Conservation (phyloP, 2,888 invertebrate genomes). For the Leistus spinibarbis region DNA sequence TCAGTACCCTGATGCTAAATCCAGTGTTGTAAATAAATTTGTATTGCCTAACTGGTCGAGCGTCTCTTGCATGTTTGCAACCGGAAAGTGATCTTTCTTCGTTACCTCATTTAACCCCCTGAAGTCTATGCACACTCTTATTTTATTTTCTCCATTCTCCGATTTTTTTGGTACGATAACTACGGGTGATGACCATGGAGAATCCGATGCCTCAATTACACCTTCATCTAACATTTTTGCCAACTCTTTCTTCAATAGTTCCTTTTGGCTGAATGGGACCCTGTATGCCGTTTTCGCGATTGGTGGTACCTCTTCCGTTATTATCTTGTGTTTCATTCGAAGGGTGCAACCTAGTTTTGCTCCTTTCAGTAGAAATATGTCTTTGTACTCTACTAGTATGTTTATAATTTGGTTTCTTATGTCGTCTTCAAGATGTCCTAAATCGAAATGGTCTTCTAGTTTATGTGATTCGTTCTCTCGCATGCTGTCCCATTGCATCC, state of each 20-base stretch:
- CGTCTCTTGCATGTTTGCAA: slow-evolving; percentile 49
- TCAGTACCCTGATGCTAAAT: too few relatives aligned
- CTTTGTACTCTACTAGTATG: too few relatives aligned
- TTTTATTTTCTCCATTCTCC: slow-evolving; percentile 40
- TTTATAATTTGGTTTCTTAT: too few relatives aligned
- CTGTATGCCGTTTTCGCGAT: slow-evolving; percentile 40
- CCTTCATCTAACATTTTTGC: slow-evolving; percentile 45
- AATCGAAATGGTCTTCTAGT: too few relatives aligned
- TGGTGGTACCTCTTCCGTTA: slow-evolving; percentile 13
- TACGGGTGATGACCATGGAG: slow-evolving; percentile 51
- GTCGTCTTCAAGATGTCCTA: too few relatives aligned
- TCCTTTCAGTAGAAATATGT: too few relatives aligned
- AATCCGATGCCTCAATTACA: slow-evolving; percentile 45
- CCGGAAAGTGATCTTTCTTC: slow-evolving; percentile 46
- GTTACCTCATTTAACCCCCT: slow-evolving; percentile 47
- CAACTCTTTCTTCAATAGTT: slow-evolving; percentile 34
- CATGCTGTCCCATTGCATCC: too few relatives aligned
- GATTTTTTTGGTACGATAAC: slow-evolving; percentile 51
- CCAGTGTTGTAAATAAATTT: slow-evolving; percentile 44
- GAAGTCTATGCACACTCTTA: slow-evolving; percentile 46
- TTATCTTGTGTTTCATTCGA: too few relatives aligned
- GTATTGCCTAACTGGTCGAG: slow-evolving; percentile 45
- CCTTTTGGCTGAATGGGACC: slow-evolving; percentile 26
- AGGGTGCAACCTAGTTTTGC: too few relatives aligned
- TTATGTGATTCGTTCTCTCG: too few relatives aligned